Evolutionary conservation across 2,797 vertebrate genomes (phyloP).

Genomic region (Poeciliopsis gracilis): DNA sequence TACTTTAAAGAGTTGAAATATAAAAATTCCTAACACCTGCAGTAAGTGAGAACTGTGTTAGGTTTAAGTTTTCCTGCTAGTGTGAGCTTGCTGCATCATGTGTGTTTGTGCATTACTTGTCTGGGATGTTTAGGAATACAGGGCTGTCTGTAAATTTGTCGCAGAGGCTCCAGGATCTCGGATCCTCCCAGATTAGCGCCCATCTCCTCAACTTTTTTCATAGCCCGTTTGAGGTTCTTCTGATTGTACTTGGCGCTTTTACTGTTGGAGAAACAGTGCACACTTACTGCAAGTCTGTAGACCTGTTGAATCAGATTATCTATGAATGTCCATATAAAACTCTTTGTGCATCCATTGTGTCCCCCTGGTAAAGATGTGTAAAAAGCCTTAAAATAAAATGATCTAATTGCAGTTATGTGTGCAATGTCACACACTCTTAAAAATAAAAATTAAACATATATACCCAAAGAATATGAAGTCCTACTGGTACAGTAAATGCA

Average conservation of each 20-base stretch:
- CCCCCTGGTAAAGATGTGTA: neutral
- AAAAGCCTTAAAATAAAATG: neutral
- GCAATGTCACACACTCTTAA: neutral
- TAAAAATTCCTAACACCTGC: neutral
- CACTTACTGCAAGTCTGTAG: neutral
- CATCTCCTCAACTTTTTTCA: slow-evolving; percentile 68
- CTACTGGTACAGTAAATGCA: neutral
- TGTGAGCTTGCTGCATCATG: neutral
- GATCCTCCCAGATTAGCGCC: slow-evolving; percentile 62
- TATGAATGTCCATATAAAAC: neutral
- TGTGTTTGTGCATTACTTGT: slow-evolving; percentile 58
- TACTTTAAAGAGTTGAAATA: neutral
- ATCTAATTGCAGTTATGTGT: neutral
- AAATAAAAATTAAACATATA: neutral
- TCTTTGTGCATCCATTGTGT: slow-evolving; percentile 55
- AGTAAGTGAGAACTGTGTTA: neutral
- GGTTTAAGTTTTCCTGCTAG: neutral
- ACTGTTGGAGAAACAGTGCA: slow-evolving; percentile 25
- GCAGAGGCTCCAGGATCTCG: slow-evolving; percentile 51
- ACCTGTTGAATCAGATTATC: neutral
- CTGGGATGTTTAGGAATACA: slow-evolving; percentile 63
- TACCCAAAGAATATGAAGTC: neutral
- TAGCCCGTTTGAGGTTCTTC: slow-evolving; percentile 76
- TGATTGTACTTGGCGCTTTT: slow-evolving; percentile 81
- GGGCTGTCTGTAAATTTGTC: slow-evolving; percentile 61